Percentiles rank a stretch among this genome's conserved stretches.
phyloP scores from a whole-genome alignment of 64 coral and sea anemone species.

The Stichodactyla mertensii region DNA sequence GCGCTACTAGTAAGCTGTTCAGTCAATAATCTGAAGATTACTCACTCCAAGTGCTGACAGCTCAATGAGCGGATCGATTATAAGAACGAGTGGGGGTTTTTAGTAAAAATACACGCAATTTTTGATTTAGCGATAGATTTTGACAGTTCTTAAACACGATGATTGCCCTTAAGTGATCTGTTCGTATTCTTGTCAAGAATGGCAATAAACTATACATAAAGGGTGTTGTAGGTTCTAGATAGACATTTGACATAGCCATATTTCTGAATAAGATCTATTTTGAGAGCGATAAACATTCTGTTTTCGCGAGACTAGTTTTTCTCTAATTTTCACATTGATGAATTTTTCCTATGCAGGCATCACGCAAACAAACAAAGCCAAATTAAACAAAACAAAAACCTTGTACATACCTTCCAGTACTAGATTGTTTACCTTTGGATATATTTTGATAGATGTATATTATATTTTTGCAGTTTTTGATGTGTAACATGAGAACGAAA shows the following conservation, averaged over 20 bases:
- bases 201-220: not conserved
- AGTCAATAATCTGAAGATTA: not conserved
- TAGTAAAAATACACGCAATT: not conserved
- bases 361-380: not conserved
- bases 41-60: not conserved
- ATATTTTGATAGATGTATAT: not conserved
- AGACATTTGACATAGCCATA: not conserved
- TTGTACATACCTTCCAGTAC: not conserved
- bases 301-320: not conserved
- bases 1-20: not conserved
- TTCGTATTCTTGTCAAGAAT: not conserved
- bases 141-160: not conserved
- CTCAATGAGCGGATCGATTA: constrained; percentile 1
- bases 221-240: not conserved
- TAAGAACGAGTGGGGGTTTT: not conserved
- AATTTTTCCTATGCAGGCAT: not conserved
- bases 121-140: not conserved
- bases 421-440: not conserved
- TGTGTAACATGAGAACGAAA: not conserved
- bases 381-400: not conserved
- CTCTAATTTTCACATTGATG: not conserved
- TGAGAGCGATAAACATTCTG: not conserved
- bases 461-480: not conserved
- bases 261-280: not conserved
- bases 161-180: not conserved